Evolutionary conservation across 2,888 invertebrate genomes (phyloP).

Genomic region (Dryomyza anilis): DNA sequence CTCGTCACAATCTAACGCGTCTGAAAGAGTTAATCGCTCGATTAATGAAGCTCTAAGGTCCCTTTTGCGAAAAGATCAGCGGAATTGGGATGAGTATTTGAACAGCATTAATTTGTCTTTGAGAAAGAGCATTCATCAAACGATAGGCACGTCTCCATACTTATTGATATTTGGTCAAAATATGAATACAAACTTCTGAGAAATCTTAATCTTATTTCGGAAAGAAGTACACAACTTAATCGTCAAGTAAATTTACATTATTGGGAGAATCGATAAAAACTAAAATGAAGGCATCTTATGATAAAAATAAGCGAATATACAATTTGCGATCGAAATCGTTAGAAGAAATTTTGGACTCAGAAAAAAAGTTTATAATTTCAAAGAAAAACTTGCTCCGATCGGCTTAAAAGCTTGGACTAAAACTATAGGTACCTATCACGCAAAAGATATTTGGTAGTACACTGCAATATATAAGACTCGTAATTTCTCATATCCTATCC

Average conservation of each 20-base stretch:
- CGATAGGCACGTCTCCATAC: not conserved
- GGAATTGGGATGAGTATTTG: constrained; percentile 1
- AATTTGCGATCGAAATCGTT: constrained; percentile 6
- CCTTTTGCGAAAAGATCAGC: not conserved
- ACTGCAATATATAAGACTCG: too few relatives aligned
- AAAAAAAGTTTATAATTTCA: too few relatives aligned
- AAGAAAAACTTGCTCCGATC: too few relatives aligned
- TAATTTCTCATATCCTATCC: too few relatives aligned
- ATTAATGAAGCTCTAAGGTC: constrained; percentile 10
- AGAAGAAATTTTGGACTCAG: constrained; percentile 19
- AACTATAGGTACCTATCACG: too few relatives aligned
- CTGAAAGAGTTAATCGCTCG: constrained; percentile 6
- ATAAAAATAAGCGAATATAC: constrained; percentile 1
- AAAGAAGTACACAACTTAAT: not conserved
- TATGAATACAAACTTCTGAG: not conserved
- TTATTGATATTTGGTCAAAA: constrained; percentile 16
- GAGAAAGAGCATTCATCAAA: constrained; percentile 8
- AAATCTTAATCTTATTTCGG: not conserved
- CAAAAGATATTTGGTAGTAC: too few relatives aligned
- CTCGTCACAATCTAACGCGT: not conserved
- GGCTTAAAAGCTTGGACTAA: too few relatives aligned
- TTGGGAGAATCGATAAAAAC: constrained; percentile 3
- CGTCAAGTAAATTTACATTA: not conserved
- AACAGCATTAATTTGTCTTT: constrained; percentile 3
- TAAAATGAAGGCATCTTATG: constrained; percentile 1